Percentiles rank a stretch among this genome's conserved stretches.
Evolutionary conservation across 2,113 vertebrate genomes (phyloP).

Genomic region (Chelonoidis abingdonii): DNA sequence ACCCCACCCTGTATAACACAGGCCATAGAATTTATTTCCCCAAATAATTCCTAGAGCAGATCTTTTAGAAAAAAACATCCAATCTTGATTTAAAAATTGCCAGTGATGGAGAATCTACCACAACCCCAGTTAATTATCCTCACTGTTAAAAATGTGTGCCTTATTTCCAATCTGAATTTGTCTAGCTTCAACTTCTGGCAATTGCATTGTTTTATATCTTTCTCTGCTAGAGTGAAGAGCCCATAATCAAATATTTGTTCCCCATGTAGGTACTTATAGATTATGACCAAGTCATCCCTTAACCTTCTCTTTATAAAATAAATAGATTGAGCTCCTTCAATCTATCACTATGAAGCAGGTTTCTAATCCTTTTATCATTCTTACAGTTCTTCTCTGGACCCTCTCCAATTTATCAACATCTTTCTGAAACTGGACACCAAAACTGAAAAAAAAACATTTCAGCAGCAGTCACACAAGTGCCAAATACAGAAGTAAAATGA

Average conservation of each 20-base stretch:
- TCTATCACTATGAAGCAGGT: neutral
- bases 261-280: neutral
- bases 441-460: neutral
- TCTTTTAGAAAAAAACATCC: neutral
- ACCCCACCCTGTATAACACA: neutral
- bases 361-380: neutral
- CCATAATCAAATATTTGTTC: neutral
- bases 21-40: neutral
- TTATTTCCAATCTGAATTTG: neutral
- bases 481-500: neutral
- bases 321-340: neutral
- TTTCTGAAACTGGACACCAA: neutral
- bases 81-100: neutral
- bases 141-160: neutral
- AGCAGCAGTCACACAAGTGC: neutral
- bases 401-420: neutral
- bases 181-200: neutral
- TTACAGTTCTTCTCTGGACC: neutral
- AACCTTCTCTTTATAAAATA: neutral
- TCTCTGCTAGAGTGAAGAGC: neutral
- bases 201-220: neutral
- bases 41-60: neutral
- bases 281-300: neutral
- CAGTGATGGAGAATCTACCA: neutral
- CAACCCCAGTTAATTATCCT: neutral